Evolutionary conservation across 1,140 invertebrate genomes (phyloP), one percentile per base, ranked within the genome.

Genomic region (Leptoteleia sp.): DNA sequence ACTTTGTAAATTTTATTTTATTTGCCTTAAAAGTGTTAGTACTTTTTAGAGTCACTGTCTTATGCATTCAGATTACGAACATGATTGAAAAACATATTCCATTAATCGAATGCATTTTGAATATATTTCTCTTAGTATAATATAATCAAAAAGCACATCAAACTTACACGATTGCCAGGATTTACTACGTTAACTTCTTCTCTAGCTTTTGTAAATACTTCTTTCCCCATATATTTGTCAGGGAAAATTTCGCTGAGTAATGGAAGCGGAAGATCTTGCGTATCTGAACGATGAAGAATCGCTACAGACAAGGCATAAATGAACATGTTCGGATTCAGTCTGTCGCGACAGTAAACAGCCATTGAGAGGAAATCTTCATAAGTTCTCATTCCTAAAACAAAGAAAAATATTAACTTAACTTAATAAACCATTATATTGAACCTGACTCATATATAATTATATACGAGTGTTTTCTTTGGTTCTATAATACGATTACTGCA

Each of bases 301-400:
- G 94, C 94, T 13, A 95, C 94, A 0, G 94, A 94, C 1, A 93
- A 87, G 4, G 93, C 92, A 82, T 96, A 95, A 84, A 94, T 93
- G 88, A 95, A 95, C 87, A 96, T 86, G 81, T 94, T 93, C 0
- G 94, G 93, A 84, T 95, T 95, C 25, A 95, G 85, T 13, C 93
- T 92, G 82, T 95, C 93, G 31, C 94, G 92, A 64, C 92, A 93
- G 81, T 93, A 95, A 1, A 93, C 92, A 5, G 92, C 91, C 6
- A 94, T 87, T 0, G 94, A 94, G 61, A 92, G 83, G 25, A 96
- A 91, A 52, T 95, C 94, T 0, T 95, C 93, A 13, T 93, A 86
- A 1, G 92, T 91, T 64, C 93, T 89, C 91, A 94, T 92, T 45
- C 91, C 94, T 93, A 35, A 12, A 80, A 76, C 1, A 37, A 3